phyloP scores from a whole-genome alignment of 2,113 vertebrate genomes.

The Hylia prasina region DNA sequence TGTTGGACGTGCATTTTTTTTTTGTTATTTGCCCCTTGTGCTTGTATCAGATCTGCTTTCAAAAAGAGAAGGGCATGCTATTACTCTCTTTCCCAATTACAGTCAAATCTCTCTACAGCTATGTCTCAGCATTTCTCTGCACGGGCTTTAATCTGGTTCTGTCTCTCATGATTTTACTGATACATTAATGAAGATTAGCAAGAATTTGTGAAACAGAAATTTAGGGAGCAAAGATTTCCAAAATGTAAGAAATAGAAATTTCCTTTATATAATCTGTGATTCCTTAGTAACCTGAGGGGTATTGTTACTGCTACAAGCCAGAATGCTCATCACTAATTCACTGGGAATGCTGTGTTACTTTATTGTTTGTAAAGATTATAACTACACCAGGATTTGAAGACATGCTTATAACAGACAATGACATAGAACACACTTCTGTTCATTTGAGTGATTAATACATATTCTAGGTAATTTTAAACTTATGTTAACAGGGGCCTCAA shows the following conservation, averaged over 20 bases:
- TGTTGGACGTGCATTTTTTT: neutral
- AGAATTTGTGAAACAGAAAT: neutral
- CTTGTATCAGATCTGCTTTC: neutral
- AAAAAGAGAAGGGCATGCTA: neutral
- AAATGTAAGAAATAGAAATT: neutral
- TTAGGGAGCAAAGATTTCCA: neutral
- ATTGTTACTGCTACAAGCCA: constrained; percentile 19
- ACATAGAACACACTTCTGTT: neutral
- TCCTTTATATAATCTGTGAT: neutral
- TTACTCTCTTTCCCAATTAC: neutral
- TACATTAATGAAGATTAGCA: neutral
- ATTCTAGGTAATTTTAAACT: neutral
- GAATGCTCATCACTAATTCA: neutral
- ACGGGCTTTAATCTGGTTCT: neutral
- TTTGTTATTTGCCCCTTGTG: neutral
- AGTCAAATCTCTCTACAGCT: neutral
- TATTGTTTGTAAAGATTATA: constrained; percentile 8
- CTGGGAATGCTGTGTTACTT: neutral
- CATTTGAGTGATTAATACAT: neutral
- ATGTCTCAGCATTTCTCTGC: neutral
- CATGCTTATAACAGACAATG: neutral
- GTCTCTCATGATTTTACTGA: neutral
- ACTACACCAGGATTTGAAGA: neutral
- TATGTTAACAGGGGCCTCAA: constrained; percentile 81
- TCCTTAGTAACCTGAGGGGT: neutral